Conservation (phyloP, 1,140 invertebrate genomes). For the Sminthurides bifidus region DNA sequence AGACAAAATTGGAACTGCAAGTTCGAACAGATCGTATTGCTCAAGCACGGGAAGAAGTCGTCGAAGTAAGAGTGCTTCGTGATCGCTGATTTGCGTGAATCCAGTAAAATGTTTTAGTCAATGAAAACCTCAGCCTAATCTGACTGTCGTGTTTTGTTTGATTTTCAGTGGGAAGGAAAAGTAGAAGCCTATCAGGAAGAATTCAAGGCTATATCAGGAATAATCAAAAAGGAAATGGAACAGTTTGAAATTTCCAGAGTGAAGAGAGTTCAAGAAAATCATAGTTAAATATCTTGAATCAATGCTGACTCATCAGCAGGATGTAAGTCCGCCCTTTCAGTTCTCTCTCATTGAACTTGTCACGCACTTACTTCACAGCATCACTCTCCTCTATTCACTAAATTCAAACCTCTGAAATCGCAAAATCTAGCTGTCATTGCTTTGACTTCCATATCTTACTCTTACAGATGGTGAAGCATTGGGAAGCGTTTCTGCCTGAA, state of each 20-base stretch:
- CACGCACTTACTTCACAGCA: no score
- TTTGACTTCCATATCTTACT: slow-evolving; percentile 25
- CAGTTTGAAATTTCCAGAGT: slow-evolving; percentile 78
- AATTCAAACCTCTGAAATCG: no score
- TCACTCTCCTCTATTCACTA: no score
- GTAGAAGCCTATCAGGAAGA: slow-evolving; percentile 92
- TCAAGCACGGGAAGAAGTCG: slow-evolving; percentile 76
- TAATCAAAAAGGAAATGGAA: slow-evolving; percentile 92
- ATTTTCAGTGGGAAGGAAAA: slow-evolving; percentile 76
- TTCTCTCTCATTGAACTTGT: not conserved
- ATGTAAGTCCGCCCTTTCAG: slow-evolving; percentile 45
- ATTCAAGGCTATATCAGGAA: slow-evolving; percentile 89
- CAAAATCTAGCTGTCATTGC: not conserved
- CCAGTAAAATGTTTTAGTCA: no score
- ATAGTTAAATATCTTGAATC: slow-evolving; percentile 86
- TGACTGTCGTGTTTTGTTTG: no score
- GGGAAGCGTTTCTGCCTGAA: slow-evolving; percentile 87
- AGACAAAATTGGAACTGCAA: slow-evolving; percentile 78
- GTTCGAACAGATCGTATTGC: slow-evolving; percentile 80
- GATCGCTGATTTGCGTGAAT: not conserved
- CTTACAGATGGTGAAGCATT: slow-evolving; percentile 77
- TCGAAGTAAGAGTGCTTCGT: slow-evolving; percentile 56
- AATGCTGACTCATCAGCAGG: slow-evolving; percentile 87
- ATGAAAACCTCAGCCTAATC: not conserved
- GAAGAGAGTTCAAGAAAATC: slow-evolving; percentile 77